Base-by-base conservation (phyloP, 2,888 invertebrate species). In the Hypomecis punctinalis region DNA sequence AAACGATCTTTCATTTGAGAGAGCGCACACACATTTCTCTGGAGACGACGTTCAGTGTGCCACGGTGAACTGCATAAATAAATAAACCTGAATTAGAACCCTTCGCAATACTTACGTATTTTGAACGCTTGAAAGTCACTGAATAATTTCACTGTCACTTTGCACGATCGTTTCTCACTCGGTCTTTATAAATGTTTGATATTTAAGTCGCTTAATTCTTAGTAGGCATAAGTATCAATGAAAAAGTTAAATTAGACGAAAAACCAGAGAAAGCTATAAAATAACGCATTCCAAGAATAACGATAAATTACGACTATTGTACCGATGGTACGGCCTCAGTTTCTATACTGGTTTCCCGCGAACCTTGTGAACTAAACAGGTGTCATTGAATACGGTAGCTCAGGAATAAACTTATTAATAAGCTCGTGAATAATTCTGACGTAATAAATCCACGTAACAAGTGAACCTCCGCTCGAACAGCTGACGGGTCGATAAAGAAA, bases 31-130 rank as follows among this genome's bases (percentile, higher is more conserved):
- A 54, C 40, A 63, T 57, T 65, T 68, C 83, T 83, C 79, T 51
- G 58, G 74, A 70, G 72, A 71, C 77, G 78, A 79, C 84, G 81
- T 80, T 86, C 82, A 83, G 74, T 76, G 78, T 72, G 74, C 69
- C 76, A 75, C 74, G 74, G 79, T 79, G 74, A 79, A 80, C 80
- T 82, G 86, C 83, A 86, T 87, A 84, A 87, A 88, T 88, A 88
- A 89, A 86, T 88, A n/a, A 85, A 83, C 76, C 82, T 74, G 79
- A 83, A 86, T 84, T 82, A 82, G 81, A 83, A 82, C 88, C 88
- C 85, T 84, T 82, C 78, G 76, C 77, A 76, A 79, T 78, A 73
- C 80, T 79, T 77, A 74, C 76, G 76, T 76, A 75, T 75, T 73
- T 66, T 75, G 77, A 82, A 80, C 77, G 77, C 74, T 76, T 67